Conservation (phyloP, 2,888 invertebrate genomes). For the Oscheius sp. region DNA sequence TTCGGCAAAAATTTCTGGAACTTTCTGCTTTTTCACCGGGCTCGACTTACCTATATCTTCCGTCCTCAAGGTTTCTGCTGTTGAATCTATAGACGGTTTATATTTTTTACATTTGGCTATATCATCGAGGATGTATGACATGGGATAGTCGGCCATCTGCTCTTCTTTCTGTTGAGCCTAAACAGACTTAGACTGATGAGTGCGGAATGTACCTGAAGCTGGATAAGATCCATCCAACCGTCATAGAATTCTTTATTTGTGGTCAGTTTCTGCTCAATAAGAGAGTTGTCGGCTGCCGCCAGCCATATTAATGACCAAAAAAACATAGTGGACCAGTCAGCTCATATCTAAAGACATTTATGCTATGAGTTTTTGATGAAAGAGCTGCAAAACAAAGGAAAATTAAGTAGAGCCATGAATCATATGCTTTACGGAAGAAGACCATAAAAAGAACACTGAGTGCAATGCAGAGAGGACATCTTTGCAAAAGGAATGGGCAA, state of each 20-base stretch:
- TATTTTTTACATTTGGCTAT: slow-evolving; percentile 39
- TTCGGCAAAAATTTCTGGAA: slow-evolving; percentile 49
- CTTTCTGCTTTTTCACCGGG: not conserved
- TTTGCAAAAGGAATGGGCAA: not conserved
- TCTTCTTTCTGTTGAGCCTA: slow-evolving; percentile 49
- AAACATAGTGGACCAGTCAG: slow-evolving; percentile 10
- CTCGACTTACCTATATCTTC: slow-evolving; percentile 27
- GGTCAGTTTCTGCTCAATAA: slow-evolving; percentile 57
- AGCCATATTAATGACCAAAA: slow-evolving; percentile 25
- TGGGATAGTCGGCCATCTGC: slow-evolving; percentile 48
- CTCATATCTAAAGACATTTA: slow-evolving; percentile 22
- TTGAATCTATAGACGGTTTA: slow-evolving; percentile 29
- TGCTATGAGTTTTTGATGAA: not conserved
- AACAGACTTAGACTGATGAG: slow-evolving; percentile 7
- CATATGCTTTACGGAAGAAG: no score
- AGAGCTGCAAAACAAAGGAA: not conserved
- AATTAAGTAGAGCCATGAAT: not conserved
- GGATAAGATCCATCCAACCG: slow-evolving; percentile 59
- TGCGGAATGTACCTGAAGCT: slow-evolving; percentile 54
- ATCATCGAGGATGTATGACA: slow-evolving; percentile 47
- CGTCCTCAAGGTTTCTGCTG: slow-evolving; percentile 38
- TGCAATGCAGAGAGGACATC: not conserved
- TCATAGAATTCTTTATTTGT: slow-evolving; percentile 59
- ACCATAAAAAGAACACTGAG: no score
- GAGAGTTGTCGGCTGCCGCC: slow-evolving; percentile 40